Evolutionary conservation across 2,113 vertebrate species (phyloP), one percentile per base, ranked within the genome.

Genomic region (Grantiella picta): DNA sequence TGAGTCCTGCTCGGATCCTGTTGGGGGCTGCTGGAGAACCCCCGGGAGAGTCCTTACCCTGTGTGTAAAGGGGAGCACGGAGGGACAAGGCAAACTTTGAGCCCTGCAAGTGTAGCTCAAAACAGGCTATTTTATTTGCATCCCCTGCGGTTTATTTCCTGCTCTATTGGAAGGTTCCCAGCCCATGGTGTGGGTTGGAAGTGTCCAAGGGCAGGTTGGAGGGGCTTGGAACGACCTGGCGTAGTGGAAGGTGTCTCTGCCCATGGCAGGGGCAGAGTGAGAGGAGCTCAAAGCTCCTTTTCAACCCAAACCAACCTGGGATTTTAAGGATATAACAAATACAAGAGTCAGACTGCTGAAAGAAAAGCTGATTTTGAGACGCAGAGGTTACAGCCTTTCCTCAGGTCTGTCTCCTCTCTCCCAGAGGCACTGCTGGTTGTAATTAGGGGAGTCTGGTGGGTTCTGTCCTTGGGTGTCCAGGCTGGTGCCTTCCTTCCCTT

Each of bases 51-150:
- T 21, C 10, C 20, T 9, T 2, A 8, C 11, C 66, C 66, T 5
- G 57, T 6, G 3, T 1, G 5, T 0, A 0, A 2, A 24, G 64
- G 8, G 22, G 23, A 50, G 49, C 12, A 19, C 56, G 54, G 47
- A 27, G 54, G 38, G 63, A 36, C 31, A 4, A n/a, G 28, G 36
- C 40, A 27, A 24, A 12, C 21, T 42, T 2, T 4, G 35, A 10
- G 60, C 38, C 7, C 59, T 38, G 49, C 19, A 13, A 25, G 7
- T 2, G 4, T 20, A 69, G 50, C 81, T 59, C 81, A 20, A 9
- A 35, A 0, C 57, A 10, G 19, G 3, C 0, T 4, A 4, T 29
- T 47, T 47, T 29, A 23, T 40, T 57, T 14, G 63, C 49, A 3
- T 38, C 15, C 61, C 42, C 52, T 33, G 36, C 0, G 0, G 11